Base-by-base conservation (phyloP, 2,113 vertebrate species). In the Pedetes capensis region DNA sequence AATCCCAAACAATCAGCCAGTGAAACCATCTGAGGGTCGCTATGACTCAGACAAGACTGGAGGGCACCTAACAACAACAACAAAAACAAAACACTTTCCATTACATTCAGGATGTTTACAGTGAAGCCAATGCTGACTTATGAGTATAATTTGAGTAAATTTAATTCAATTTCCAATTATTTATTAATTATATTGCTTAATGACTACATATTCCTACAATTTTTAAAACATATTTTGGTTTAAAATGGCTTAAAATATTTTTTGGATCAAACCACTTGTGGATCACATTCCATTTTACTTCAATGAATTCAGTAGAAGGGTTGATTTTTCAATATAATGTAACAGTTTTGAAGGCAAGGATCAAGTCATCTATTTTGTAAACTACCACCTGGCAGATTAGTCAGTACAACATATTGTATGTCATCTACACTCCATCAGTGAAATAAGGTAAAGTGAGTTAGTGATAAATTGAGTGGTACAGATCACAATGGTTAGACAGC, bases 1-100 rank as follows among this genome's bases (percentile, higher is more conserved):
- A n/a, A n/a, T n/a, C n/a, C n/a, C n/a, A n/a, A n/a, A n/a, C n/a
- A n/a, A n/a, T n/a, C n/a, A n/a, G n/a, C n/a, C n/a, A n/a, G n/a
- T n/a, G n/a, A n/a, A n/a, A n/a, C n/a, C n/a, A n/a, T n/a, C n/a
- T n/a, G n/a, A n/a, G n/a, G n/a, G n/a, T n/a, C n/a, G n/a, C n/a
- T n/a, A n/a, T n/a, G n/a, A n/a, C n/a, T n/a, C n/a, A n/a, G n/a
- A n/a, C n/a, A n/a, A n/a, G n/a, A n/a, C n/a, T n/a, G n/a, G n/a
- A n/a, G n/a, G n/a, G n/a, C n/a, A n/a, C n/a, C n/a, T n/a, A n/a
- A n/a, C n/a, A n/a, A n/a, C n/a, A n/a, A n/a, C n/a, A n/a, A n/a
- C n/a, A n/a, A n/a, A n/a, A n/a, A n/a, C n/a, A 85, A 91, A 95
- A 57, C 85, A 72, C 78, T 71, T 96, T 87, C 10, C 2, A 72